phyloP scores from a whole-genome alignment of 30 jellyfish, hydroid and myxozoan genomes.

The Turritopsis rubra region DNA sequence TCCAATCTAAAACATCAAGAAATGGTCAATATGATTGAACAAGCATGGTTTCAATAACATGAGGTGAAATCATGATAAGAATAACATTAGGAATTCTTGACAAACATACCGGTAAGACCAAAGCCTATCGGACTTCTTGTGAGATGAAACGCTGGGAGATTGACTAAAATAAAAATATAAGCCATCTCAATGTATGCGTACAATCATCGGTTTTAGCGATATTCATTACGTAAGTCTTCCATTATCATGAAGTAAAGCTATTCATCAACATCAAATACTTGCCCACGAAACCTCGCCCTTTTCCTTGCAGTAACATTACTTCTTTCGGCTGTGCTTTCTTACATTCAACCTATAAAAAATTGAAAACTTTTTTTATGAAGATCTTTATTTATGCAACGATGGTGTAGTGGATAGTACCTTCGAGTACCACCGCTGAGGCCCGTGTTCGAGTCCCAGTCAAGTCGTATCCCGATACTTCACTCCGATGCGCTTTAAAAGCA shows the following conservation, averaged over 20 bases:
- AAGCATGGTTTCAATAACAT: neutral
- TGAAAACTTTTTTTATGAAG: neutral
- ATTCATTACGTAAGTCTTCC: too few species aligned
- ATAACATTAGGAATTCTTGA: neutral
- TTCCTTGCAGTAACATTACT: slow-evolving; percentile 83
- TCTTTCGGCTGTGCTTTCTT: slow-evolving; percentile 96
- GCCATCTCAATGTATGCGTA: too few species aligned
- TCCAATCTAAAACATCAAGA: slow-evolving; percentile 15
- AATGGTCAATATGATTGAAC: too few species aligned
- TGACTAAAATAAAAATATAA: slow-evolving; percentile 30
- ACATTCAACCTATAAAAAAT: slow-evolving; percentile 89
- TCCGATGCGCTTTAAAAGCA: too few species aligned
- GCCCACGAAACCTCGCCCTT: slow-evolving; percentile 58
- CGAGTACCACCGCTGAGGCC: too few species aligned
- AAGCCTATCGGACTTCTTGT: slow-evolving; percentile 38
- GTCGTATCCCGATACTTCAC: too few species aligned
- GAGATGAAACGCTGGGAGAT: slow-evolving; percentile 52
- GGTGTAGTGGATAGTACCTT: too few species aligned
- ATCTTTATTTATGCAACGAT: neutral
- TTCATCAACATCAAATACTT: too few species aligned
- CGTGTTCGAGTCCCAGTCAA: too few species aligned
- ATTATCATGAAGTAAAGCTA: too few species aligned
- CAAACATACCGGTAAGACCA: slow-evolving; percentile 22
- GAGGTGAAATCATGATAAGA: neutral
- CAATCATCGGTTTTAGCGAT: too few species aligned